Conservation (phyloP, 2,888 invertebrate species). For the Opisthograptis luteolata region DNA sequence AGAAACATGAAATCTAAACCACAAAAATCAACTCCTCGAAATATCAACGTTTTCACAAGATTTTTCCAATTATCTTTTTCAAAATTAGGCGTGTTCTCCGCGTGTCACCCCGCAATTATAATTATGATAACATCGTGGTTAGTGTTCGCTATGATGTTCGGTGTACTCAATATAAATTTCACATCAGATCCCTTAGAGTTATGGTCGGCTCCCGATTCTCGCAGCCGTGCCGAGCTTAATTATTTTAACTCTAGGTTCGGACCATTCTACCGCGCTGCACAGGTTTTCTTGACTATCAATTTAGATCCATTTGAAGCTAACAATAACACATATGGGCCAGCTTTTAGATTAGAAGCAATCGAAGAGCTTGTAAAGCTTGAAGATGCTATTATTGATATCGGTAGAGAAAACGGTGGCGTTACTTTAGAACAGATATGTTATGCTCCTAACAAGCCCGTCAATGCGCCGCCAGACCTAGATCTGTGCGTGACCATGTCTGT, state of each 20-base stretch:
- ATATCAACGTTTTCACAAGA: slow-evolving; percentile 48
- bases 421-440: slow-evolving; percentile 88
- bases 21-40: slow-evolving; percentile 13
- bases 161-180: slow-evolving; percentile 87
- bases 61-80: slow-evolving; percentile 62
- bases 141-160: slow-evolving; percentile 85
- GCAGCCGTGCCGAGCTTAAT: slow-evolving; percentile 92
- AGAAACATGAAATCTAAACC: slow-evolving; percentile 34
- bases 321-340: slow-evolving; percentile 89
- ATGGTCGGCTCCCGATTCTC: slow-evolving; percentile 94
- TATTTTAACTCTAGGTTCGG: slow-evolving; percentile 94
- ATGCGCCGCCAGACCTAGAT: slow-evolving; percentile 76
- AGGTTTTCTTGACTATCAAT: slow-evolving; percentile 90
- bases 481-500: slow-evolving; percentile 93
- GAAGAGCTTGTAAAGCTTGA: slow-evolving; percentile 89
- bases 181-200: slow-evolving; percentile 96
- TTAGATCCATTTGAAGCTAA: slow-evolving; percentile 66
- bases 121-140: slow-evolving; percentile 87
- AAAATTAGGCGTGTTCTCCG: slow-evolving; percentile 83
- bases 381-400: slow-evolving; percentile 86
- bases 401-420: slow-evolving; percentile 79
- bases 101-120: slow-evolving; percentile 86
- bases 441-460: slow-evolving; percentile 90
- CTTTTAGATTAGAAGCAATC: slow-evolving; percentile 91
- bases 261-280: slow-evolving; percentile 95